Evolutionary conservation across 1,140 invertebrate species (phyloP).

Genomic region (Bombus difficillimus): DNA sequence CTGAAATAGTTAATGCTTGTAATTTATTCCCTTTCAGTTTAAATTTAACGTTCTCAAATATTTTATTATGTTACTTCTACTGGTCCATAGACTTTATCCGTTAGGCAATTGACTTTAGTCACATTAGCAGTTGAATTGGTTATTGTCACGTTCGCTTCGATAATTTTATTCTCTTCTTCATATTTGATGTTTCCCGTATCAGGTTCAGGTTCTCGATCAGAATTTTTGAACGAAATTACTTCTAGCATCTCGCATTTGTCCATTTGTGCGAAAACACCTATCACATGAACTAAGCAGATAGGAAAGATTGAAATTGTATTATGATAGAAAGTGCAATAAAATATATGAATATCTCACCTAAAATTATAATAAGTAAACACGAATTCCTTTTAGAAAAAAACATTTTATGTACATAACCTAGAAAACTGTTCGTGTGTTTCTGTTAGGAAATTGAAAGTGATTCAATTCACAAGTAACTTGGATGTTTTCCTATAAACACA

Average conservation of each 20-base stretch:
- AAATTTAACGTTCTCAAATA: not conserved
- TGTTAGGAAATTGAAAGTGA: not conserved
- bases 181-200: not conserved
- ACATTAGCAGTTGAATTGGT: slow-evolving; percentile 56
- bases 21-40: not conserved
- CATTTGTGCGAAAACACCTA: slow-evolving; percentile 12
- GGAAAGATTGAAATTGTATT: not conserved
- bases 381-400: slow-evolving; percentile 23
- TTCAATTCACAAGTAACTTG: slow-evolving; percentile 2
- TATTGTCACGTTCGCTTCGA: slow-evolving; percentile 14
- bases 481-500: not conserved
- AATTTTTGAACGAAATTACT: not conserved
- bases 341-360: slow-evolving; percentile 44
- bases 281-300: slow-evolving; percentile 21
- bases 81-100: slow-evolving; percentile 73
- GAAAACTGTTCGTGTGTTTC: not conserved
- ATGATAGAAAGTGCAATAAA: not conserved
- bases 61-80: slow-evolving; percentile 73
- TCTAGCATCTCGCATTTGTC: slow-evolving; percentile 13
- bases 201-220: not conserved
- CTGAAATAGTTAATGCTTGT: slow-evolving; percentile 67
- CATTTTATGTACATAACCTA: slow-evolving; percentile 52
- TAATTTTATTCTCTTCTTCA: not conserved
- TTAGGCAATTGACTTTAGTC: slow-evolving; percentile 76
- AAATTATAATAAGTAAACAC: slow-evolving; percentile 42